Base-by-base conservation (phyloP, 2,797 vertebrate species). In the Selene dorsalis region DNA sequence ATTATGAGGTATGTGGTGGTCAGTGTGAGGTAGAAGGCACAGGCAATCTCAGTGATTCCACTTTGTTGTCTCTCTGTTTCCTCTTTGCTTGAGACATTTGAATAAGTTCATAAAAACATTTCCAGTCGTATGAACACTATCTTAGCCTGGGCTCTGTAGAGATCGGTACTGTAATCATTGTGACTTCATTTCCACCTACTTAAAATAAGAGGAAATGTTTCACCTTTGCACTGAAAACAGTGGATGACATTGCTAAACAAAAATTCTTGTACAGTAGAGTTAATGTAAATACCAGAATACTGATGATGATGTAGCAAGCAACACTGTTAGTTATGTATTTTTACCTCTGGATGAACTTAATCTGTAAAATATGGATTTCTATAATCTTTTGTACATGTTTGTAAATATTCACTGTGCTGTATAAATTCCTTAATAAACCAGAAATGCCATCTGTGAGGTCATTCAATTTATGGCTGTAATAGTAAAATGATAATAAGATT, bases 361-460 rank as follows among this genome's bases (percentile, higher is more conserved):
- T 73, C 12, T 85, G 65, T 86, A 76, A 82, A 89, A 77, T 64
- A n/a, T 71, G 35, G 18, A 62, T 88, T 80, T 82, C 4, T 89
- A 53, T 72, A 69, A 74, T 75, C 39, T 30, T 64, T 69, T 92
- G 86, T 87, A 91, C 38, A 91, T 84, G 92, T 57, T 45, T 94
- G 91, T 94, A 91, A 87, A 93, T 93, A 90, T 63, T 77, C 39
- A 58, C 24, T 75, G 16, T 80, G 77, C 38, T 69, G 69, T 90
- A 73, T 77, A 82, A 57, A 85, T 89, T 81, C 87, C 89, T 82
- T 62, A 92, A 90, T 93, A 92, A 92, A 93, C 66, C 66, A 75
- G 85, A 64, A 61, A 8, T 87, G 48, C 32, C 9, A 63, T 63
- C 35, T 73, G 20, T 32, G 26, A 75, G 20, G 47, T 74, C 30